Evolutionary conservation across 2,888 invertebrate genomes (phyloP).

Genomic region (Matsumyia berberina): DNA sequence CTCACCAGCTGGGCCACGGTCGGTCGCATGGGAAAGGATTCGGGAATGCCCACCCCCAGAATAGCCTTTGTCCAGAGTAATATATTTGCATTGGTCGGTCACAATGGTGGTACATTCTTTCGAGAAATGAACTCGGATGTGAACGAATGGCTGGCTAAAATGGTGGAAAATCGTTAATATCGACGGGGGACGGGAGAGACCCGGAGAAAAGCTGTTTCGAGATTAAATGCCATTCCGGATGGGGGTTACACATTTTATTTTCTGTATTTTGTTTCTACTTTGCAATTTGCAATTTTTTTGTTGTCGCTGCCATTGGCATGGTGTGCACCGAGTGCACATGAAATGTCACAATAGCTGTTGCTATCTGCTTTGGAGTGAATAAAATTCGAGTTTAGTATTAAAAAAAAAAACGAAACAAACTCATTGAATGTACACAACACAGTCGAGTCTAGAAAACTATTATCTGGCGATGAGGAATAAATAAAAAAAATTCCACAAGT

Average conservation of each 20-base stretch:
- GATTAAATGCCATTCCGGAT: constrained; percentile 61
- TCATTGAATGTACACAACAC: too few species aligned
- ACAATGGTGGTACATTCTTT: constrained; percentile 28
- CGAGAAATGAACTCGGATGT: constrained; percentile 30
- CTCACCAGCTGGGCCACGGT: constrained; percentile 16
- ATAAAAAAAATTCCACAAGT: too few species aligned
- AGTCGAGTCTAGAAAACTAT: too few species aligned
- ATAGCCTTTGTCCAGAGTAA: constrained; percentile 52
- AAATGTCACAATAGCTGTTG: background rate
- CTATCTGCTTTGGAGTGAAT: background rate
- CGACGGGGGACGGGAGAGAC: constrained; percentile 3
- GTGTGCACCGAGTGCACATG: constrained; percentile 37
- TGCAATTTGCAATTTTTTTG: background rate
- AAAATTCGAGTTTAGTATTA: background rate
- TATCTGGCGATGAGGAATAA: too few species aligned
- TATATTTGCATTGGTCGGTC: constrained; percentile 62
- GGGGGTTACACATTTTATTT: constrained; percentile 45
- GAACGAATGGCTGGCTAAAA: constrained; percentile 44
- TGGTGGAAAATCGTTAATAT: constrained; percentile 61
- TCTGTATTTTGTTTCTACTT: constrained; percentile 4
- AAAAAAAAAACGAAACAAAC: too few species aligned
- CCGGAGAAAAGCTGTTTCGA: constrained; percentile 45
- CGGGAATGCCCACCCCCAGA: background rate
- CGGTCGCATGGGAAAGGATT: background rate
- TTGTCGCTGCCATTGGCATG: constrained; percentile 20